Base-by-base conservation (phyloP, 2,113 vertebrate genomes). In the Albula goreensis region DNA sequence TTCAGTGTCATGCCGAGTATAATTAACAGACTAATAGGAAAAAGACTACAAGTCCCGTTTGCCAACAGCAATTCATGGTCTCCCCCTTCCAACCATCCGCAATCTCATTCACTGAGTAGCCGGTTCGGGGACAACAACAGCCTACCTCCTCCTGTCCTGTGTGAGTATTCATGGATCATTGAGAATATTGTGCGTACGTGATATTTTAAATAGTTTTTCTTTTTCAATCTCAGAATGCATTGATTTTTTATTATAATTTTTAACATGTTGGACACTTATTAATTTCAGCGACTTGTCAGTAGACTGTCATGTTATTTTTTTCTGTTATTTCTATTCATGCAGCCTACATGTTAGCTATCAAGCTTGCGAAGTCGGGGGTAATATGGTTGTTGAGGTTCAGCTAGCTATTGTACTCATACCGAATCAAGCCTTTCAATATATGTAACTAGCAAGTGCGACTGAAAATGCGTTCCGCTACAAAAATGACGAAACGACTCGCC, bases 21-120 rank as follows among this genome's bases (percentile, higher is more conserved):
- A 63, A 82, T 25, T 19, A n/a, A 13, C 80, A 31, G 22, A 25
- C 25, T 9, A 13, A 63, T 8, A 63, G 11, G 25, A 48, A 5
- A 60, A 8, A 86, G 90, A 94, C 92, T 95, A 93, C 93, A 95
- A 90, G 3, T 94, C 94, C 93, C 94, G 87, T 22, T 22, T 49
- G 83, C 85, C 85, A 4, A 12, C 5, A 87, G 13, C 49, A 66
- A 89, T 87, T 88, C 86, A 63, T 83, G 13, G 41, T 89, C 41
- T 85, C 90, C 57, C 82, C 87, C 86, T 51, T 86, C 80, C 90
- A 88, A 86, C 88, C 74, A 88, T 83, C 86, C 89, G 85, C 89
- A 91, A 92, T 91, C 91, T 87, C 87, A 88, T 88, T 94, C 93
- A 91, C 78, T 82, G 91, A 92, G 89, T 88, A 88, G 87, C 90